Percentiles rank a stretch among this genome's conserved stretches.
Conservation (phyloP, 2,797 vertebrate genomes). For the Picus viridis region DNA sequence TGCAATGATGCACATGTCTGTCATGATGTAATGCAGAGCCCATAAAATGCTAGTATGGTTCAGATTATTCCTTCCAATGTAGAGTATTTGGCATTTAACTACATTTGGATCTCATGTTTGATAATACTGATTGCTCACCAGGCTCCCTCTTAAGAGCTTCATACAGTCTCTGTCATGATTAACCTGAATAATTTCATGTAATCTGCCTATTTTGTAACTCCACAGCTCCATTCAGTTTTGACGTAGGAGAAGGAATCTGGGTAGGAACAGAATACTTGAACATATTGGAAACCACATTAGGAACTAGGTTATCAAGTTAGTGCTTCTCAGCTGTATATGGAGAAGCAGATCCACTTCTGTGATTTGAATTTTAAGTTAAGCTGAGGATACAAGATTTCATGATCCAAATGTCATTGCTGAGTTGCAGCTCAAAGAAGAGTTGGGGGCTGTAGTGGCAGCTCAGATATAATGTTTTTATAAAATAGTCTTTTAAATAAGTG, state of each 20-base stretch:
- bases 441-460: not conserved
- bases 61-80: not conserved
- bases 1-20: not conserved
- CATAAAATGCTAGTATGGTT: not conserved
- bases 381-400: not conserved
- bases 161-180: conserved; percentile 13
- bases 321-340: not conserved
- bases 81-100: conserved; percentile 1
- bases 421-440: not conserved
- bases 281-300: not conserved
- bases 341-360: not conserved
- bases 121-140: not conserved
- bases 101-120: not conserved
- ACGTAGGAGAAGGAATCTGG: not conserved
- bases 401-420: not conserved
- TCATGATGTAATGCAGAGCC: not conserved
- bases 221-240: not conserved
- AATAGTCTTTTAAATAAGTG: not conserved
- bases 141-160: conserved; percentile 8
- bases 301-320: not conserved
- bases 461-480: not conserved
- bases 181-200: conserved; percentile 20
- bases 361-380: not conserved
- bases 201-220: not conserved
- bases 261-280: not conserved